phyloP scores from a whole-genome alignment of 2,113 vertebrate genomes.

The Callaeas wilsoni region DNA sequence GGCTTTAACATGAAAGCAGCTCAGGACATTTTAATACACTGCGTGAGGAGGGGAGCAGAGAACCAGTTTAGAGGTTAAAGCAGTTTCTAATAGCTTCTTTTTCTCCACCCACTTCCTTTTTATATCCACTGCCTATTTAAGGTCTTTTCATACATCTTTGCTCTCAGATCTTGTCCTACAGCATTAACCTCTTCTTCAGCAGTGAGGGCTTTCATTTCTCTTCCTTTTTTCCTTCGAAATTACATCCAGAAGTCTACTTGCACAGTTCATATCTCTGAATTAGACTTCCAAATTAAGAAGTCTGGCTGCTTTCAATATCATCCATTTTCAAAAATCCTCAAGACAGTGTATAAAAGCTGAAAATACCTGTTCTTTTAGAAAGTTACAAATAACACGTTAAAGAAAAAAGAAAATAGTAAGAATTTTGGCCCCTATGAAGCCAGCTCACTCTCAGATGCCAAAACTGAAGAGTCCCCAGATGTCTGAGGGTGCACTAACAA shows the following conservation, averaged over 20 bases:
- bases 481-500: background rate
- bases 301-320: background rate
- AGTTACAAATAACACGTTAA: background rate
- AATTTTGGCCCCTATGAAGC: background rate
- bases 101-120: constrained; percentile 5
- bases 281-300: background rate
- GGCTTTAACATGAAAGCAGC: background rate
- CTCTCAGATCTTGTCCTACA: background rate
- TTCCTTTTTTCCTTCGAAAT: background rate
- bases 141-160: background rate
- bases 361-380: background rate
- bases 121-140: background rate
- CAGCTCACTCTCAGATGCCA: background rate
- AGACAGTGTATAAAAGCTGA: background rate
- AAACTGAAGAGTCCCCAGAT: background rate
- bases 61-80: background rate
- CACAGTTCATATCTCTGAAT: background rate
- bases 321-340: background rate
- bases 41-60: background rate
- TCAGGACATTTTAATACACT: background rate
- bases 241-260: background rate
- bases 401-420: background rate
- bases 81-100: background rate
- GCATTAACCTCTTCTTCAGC: background rate
- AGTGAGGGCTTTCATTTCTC: background rate